phyloP scores from a whole-genome alignment of 2,888 invertebrate genomes.

The Himalopsyche kuldschensis region DNA sequence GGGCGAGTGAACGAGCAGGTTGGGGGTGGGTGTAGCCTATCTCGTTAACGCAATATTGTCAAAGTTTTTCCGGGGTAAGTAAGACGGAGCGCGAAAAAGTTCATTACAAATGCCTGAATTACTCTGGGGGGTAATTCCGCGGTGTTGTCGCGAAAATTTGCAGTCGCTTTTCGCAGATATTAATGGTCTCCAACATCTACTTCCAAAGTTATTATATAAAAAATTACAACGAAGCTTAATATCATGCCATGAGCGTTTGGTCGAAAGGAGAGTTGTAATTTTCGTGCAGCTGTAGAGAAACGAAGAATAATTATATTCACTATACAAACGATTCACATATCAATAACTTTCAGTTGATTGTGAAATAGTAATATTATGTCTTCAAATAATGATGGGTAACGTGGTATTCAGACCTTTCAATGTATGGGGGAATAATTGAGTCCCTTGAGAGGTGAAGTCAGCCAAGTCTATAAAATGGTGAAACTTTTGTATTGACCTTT shows the following conservation, averaged over 20 bases:
- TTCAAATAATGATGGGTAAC: too few relatives aligned
- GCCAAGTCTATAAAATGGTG: too few relatives aligned
- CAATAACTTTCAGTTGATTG: too few relatives aligned
- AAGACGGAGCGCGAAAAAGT: slow-evolving; percentile 2
- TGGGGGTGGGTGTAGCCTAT: not conserved
- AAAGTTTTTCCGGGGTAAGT: slow-evolving; percentile 1
- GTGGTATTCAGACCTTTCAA: too few relatives aligned
- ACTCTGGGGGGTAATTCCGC: not conserved
- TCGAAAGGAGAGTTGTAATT: not conserved
- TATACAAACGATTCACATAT: too few relatives aligned
- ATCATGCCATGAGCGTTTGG: not conserved
- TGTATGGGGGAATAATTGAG: too few relatives aligned
- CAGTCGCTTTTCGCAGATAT: not conserved
- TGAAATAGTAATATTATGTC: too few relatives aligned
- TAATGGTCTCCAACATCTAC: not conserved
- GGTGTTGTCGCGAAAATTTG: not conserved
- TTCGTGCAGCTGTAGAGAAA: too few relatives aligned
- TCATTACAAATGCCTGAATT: slow-evolving; percentile 15
- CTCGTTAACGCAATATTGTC: slow-evolving; percentile 19
- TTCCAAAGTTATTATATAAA: not conserved
- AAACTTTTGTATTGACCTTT: too few relatives aligned
- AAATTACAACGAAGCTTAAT: not conserved
- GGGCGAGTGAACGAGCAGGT: not conserved
- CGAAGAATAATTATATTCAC: too few relatives aligned
- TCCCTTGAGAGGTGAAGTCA: too few relatives aligned